Evolutionary conservation across 1,140 invertebrate species (phyloP).

Genomic region (Lepidurus apus): DNA sequence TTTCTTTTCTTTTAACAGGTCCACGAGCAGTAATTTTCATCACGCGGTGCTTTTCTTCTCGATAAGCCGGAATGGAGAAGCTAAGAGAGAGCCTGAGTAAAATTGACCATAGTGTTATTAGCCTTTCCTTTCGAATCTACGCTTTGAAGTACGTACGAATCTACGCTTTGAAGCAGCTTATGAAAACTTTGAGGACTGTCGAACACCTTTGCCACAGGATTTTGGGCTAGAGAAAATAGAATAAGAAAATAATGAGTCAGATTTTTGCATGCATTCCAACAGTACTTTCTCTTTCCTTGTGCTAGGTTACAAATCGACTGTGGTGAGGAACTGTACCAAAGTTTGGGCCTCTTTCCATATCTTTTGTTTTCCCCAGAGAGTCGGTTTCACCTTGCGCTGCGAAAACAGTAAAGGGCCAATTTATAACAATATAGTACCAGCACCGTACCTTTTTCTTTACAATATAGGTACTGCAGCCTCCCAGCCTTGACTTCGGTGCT

Average conservation of each 20-base stretch:
- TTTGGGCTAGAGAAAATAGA: neutral
- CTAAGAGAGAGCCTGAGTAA: conserved; percentile 8
- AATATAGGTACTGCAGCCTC: neutral
- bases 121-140: neutral
- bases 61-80: conserved; percentile 13
- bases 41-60: conserved; percentile 17
- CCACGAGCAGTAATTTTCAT: neutral
- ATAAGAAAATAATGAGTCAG: neutral
- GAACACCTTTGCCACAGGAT: neutral
- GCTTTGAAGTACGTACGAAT: too few relatives aligned
- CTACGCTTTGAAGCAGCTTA: neutral
- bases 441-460: neutral
- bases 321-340: too few relatives aligned
- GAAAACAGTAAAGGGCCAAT: neutral
- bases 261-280: neutral
- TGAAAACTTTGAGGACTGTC: neutral
- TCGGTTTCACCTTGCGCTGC: neutral
- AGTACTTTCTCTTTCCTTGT: too few relatives aligned
- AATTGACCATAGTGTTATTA: neutral
- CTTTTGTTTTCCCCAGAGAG: neutral
- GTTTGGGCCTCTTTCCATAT: too few relatives aligned
- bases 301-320: too few relatives aligned
- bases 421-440: neutral
- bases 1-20: neutral
- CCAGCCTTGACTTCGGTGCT: conserved; percentile 6